Evolutionary conservation across 2,797 vertebrate genomes (phyloP).

Genomic region (Crax fasciolata): DNA sequence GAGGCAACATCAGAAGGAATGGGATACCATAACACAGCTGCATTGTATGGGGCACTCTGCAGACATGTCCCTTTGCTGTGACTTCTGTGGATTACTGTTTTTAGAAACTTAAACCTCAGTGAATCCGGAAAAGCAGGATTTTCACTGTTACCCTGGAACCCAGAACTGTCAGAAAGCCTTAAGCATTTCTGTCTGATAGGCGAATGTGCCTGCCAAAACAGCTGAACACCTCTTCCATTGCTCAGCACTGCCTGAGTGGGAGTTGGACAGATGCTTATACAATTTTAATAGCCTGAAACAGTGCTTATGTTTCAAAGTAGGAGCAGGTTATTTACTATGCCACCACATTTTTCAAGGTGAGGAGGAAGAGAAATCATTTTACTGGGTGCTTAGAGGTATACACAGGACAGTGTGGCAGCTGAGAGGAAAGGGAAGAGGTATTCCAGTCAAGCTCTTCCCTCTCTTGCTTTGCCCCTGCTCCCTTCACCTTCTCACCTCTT

Average conservation of each 20-base stretch:
- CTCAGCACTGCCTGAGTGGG: background rate
- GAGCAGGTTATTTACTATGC: background rate
- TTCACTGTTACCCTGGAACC: background rate
- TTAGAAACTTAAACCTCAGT: background rate
- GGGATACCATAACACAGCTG: background rate
- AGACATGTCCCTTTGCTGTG: background rate
- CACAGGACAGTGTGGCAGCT: background rate
- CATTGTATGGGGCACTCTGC: background rate
- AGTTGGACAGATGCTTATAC: conserved; percentile 3
- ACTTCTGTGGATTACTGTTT: background rate
- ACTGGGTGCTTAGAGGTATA: background rate
- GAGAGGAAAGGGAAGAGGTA: background rate
- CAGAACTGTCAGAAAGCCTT: background rate
- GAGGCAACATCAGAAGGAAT: background rate
- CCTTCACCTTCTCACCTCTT: background rate
- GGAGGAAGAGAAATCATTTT: background rate
- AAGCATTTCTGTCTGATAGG: background rate
- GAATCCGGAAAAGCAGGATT: background rate
- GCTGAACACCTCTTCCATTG: conserved; percentile 3
- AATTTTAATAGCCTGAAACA: conserved; percentile 44
- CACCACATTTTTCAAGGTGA: conserved; percentile 27
- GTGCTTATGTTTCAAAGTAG: conserved; percentile 11
- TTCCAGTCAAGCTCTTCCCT: background rate
- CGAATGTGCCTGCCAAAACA: conserved; percentile 20
- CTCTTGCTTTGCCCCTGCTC: background rate